Conservation (phyloP, 2,797 vertebrate species). For the Onychomys torridus region DNA sequence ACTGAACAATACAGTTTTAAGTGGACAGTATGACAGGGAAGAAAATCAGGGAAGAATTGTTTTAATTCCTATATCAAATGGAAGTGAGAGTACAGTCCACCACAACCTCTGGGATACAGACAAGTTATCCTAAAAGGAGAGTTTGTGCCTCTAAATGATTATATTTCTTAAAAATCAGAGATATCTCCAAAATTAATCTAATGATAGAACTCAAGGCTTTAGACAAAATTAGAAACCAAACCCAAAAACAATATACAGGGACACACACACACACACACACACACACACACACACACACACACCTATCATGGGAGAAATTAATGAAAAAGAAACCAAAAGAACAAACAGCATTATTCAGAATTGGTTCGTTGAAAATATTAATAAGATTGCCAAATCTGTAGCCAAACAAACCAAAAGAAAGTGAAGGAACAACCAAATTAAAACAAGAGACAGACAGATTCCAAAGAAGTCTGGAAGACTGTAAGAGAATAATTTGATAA, state of each 20-base stretch:
- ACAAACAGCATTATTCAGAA: background rate
- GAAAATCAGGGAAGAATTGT: background rate
- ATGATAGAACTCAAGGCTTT: background rate
- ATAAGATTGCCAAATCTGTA: background rate
- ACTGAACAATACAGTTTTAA: background rate
- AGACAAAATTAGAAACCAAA: background rate
- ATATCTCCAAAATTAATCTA: background rate
- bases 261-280: background rate
- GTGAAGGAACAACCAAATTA: background rate
- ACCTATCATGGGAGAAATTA: background rate
- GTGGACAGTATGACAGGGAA: background rate
- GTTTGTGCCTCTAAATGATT: background rate
- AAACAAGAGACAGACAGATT: background rate
- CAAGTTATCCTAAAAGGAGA: background rate
- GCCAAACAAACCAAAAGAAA: background rate
- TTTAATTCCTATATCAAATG: background rate
- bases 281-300: background rate
- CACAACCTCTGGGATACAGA: background rate
- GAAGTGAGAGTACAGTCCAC: background rate
- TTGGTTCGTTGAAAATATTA: background rate
- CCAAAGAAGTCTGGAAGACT: background rate
- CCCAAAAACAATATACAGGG: background rate
- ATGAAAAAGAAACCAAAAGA: background rate
- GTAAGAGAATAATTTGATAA: background rate
- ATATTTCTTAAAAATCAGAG: background rate